Evolutionary conservation across 2,113 vertebrate genomes (phyloP).

Genomic region (Tichodroma muraria): DNA sequence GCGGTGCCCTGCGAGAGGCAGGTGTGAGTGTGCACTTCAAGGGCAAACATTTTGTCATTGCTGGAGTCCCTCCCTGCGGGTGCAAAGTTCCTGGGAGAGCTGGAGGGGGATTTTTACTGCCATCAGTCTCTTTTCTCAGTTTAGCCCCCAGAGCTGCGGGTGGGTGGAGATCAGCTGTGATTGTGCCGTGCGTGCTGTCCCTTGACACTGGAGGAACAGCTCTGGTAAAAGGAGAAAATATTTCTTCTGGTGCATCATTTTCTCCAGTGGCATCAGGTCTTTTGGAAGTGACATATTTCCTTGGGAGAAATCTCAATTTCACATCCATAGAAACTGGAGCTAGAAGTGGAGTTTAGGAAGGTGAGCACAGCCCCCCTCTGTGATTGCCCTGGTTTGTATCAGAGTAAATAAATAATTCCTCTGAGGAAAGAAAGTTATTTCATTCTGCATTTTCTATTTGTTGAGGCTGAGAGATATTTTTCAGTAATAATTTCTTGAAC

Average conservation of each 20-base stretch:
- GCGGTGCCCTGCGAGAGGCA: background rate
- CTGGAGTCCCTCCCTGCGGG: background rate
- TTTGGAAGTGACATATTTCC: background rate
- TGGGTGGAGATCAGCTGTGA: rapidly evolving
- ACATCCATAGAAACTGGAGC: background rate
- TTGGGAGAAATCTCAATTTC: background rate
- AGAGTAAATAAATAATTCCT: background rate
- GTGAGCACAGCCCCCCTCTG: background rate
- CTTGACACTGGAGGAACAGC: background rate
- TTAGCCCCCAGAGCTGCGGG: background rate
- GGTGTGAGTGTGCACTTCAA: background rate
- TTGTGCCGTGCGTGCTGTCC: background rate
- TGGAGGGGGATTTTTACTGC: background rate
- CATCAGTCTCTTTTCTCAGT: background rate
- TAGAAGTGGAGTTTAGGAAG: background rate
- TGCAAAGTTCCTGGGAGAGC: rapidly evolving
- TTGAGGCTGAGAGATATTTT: background rate
- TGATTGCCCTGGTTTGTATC: background rate
- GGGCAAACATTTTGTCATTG: background rate
- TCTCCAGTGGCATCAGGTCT: background rate
- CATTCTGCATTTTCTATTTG: background rate
- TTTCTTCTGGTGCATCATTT: background rate
- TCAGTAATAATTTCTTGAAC: background rate
- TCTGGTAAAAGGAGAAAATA: background rate
- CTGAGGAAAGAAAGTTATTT: background rate